Percentiles rank a stretch among this genome's conserved stretches.
Conservation (phyloP, 92 coral and sea anemone species). For the Metridium senile region DNA sequence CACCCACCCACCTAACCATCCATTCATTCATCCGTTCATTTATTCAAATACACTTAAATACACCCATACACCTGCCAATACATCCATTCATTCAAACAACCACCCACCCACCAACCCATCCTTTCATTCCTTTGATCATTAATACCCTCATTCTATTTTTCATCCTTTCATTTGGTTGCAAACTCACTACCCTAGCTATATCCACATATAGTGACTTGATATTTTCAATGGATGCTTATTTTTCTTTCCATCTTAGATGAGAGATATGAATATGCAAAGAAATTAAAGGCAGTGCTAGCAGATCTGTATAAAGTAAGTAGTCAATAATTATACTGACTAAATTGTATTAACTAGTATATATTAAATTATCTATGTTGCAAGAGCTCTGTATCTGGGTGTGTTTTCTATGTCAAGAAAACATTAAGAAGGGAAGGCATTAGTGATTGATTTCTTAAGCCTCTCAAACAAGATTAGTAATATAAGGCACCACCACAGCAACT, state of each 20-base stretch:
- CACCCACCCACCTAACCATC: not conserved
- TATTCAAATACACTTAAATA: not conserved
- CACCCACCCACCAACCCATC: not conserved
- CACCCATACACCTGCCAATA: not conserved
- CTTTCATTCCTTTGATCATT: not conserved
- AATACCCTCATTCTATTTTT: not conserved
- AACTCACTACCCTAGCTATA: too few species aligned
- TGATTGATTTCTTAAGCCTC: too few species aligned
- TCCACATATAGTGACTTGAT: not conserved
- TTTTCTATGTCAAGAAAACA: too few species aligned
- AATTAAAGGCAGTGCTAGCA: slow-evolving; percentile 77
- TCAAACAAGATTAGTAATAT: too few species aligned
- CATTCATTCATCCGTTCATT: not conserved
- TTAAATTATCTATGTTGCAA: too few species aligned
- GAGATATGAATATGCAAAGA: slow-evolving; percentile 95
- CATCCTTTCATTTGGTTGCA: too few species aligned
- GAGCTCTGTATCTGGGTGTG: too few species aligned
- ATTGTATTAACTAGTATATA: too few species aligned
- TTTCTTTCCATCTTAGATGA: slow-evolving; percentile 73
- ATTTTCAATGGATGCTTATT: too few species aligned
- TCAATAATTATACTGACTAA: not conserved
- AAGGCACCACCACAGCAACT: too few species aligned
- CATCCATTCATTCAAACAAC: not conserved
- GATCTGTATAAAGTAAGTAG: slow-evolving; percentile 86
- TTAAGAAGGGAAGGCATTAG: too few species aligned